Percentiles rank a stretch among this genome's conserved stretches.
phyloP scores from a whole-genome alignment of 1,140 invertebrate genomes.

The Drosophila persimilis region DNA sequence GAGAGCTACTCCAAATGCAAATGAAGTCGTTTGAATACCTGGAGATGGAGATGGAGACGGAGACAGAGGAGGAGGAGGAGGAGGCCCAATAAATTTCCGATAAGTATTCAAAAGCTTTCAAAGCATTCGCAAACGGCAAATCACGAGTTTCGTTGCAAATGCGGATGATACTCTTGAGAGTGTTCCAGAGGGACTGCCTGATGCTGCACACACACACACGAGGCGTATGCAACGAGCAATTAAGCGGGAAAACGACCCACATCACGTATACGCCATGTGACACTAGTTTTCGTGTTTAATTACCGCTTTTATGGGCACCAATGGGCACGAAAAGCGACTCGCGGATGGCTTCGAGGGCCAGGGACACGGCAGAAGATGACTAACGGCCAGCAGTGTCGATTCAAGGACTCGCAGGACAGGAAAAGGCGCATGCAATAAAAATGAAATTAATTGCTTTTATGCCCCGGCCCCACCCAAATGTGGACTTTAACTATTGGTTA shows the following conservation, averaged over 20 bases:
- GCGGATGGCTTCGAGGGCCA: constrained; percentile 40
- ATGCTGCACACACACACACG: constrained; percentile 9
- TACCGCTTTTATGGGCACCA: constrained; percentile 62
- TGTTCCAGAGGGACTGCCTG: too few relatives aligned
- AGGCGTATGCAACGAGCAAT: constrained; percentile 61
- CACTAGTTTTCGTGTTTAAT: constrained; percentile 79
- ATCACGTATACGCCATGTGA: constrained; percentile 75
- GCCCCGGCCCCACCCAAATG: constrained; percentile 8
- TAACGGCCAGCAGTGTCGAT: constrained; percentile 37
- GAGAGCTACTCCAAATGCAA: constrained; percentile 22
- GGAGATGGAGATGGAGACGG: constrained; percentile 1
- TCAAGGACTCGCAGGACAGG: constrained; percentile 14
- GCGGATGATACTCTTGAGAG: too few relatives aligned
- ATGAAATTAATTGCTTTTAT: constrained; percentile 70
- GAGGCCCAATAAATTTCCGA: constrained; percentile 19
- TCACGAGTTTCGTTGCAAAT: constrained; percentile 2
- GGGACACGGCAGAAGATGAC: constrained; percentile 36
- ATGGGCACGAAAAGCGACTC: constrained; percentile 52
- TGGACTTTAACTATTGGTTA: constrained; percentile 45
- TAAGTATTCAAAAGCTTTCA: constrained; percentile 40
- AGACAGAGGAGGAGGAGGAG: not conserved
- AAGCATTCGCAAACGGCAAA: constrained; percentile 14
- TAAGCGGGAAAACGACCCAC: constrained; percentile 49
- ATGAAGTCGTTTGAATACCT: constrained; percentile 2
- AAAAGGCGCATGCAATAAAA: constrained; percentile 66